Evolutionary conservation across 2,797 vertebrate species (phyloP).

Genomic region (Brotula barbata): DNA sequence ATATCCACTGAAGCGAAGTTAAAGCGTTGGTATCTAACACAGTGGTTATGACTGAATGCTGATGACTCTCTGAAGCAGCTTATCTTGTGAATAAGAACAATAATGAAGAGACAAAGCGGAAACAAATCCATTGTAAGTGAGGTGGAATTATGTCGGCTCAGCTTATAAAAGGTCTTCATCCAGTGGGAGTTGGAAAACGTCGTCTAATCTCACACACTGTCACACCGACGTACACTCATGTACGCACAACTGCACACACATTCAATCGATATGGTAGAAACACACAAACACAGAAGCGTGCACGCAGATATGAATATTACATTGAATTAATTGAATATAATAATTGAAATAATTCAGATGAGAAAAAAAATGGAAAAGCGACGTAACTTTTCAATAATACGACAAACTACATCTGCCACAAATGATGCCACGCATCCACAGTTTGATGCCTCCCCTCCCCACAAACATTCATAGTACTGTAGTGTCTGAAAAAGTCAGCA

Average conservation of each 20-base stretch:
- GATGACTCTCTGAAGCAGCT: conserved; percentile 76
- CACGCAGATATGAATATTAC: conserved; percentile 52
- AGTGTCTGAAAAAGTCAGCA: too few relatives aligned
- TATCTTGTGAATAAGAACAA: conserved; percentile 77
- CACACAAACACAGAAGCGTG: conserved; percentile 1
- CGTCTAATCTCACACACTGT: conserved; percentile 57
- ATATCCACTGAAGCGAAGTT: conserved; percentile 54
- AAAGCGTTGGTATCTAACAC: conserved; percentile 39
- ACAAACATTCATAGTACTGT: too few relatives aligned
- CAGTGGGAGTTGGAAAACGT: conserved; percentile 71
- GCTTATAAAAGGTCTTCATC: conserved; percentile 78
- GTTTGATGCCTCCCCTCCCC: too few relatives aligned
- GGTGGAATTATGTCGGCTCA: conserved; percentile 80
- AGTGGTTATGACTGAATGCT: conserved; percentile 55
- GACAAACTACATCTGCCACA: conserved; percentile 79
- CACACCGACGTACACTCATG: conserved; percentile 31
- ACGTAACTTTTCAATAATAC: conserved; percentile 78
- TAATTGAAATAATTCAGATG: conserved; percentile 77
- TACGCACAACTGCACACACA: conserved; percentile 29
- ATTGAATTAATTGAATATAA: too few relatives aligned
- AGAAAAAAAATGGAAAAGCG: conserved; percentile 76
- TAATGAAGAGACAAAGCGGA: conserved; percentile 77
- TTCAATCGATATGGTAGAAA: conserved; percentile 33
- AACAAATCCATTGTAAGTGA: conserved; percentile 81
- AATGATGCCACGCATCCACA: conserved; percentile 75